Evolutionary conservation across 2,113 vertebrate species (phyloP).

Genomic region (Macrotus californicus): DNA sequence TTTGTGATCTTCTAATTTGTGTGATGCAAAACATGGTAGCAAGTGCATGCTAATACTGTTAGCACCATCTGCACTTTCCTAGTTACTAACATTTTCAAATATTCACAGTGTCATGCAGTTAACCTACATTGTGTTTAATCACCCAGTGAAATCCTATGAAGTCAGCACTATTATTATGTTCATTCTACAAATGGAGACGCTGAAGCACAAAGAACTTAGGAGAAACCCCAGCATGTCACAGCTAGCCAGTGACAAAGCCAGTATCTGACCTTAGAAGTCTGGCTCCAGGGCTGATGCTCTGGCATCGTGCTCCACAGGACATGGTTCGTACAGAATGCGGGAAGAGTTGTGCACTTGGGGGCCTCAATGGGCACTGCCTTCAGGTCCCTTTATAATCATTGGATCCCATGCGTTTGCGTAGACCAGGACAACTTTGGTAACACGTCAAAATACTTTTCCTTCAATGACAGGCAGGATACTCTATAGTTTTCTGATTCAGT

Average conservation of each 20-base stretch:
- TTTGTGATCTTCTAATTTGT: not conserved
- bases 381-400: rapidly evolving
- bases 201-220: not conserved
- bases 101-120: not conserved
- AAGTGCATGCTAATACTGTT: not conserved
- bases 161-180: not conserved
- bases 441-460: not conserved
- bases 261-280: not conserved
- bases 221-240: not conserved
- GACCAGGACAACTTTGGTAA: not conserved
- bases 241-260: not conserved
- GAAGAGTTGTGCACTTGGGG: not conserved
- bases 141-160: not conserved
- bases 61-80: not conserved
- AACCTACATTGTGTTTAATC: not conserved
- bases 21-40: not conserved
- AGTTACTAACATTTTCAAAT: not conserved
- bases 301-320: not conserved
- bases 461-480: not conserved
- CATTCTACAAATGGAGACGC: not conserved
- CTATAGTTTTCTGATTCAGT: not conserved
- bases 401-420: not conserved
- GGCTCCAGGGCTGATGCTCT: not conserved
- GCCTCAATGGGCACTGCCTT: not conserved
- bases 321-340: not conserved